Percentiles rank a stretch among this genome's conserved stretches.
phyloP scores from a whole-genome alignment of 2,113 vertebrate genomes.

The Pongo pygmaeus region DNA sequence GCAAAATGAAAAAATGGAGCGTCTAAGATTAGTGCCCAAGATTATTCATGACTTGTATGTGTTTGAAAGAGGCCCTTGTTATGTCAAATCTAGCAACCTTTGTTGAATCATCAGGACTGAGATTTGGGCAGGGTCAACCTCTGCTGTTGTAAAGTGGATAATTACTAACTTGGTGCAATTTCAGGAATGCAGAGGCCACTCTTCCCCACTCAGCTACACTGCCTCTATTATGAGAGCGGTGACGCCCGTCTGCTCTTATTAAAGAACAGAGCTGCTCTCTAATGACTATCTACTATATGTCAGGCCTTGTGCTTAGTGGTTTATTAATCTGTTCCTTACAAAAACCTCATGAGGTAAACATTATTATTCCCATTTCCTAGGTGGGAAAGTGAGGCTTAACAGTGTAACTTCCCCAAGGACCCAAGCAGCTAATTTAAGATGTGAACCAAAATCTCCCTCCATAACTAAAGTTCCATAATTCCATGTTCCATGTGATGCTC shows the following conservation, averaged over 20 bases:
- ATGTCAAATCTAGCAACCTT: conserved; percentile 47
- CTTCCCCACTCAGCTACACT: conserved; percentile 28
- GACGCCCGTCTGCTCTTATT: neutral
- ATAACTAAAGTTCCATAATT: neutral
- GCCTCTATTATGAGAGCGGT: neutral
- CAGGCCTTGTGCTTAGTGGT: neutral
- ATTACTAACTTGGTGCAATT: conserved; percentile 55
- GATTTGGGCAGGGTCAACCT: conserved; percentile 30
- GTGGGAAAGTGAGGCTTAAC: neutral
- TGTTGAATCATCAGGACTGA: conserved; percentile 59
- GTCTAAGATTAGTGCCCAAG: neutral
- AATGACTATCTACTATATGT: neutral
- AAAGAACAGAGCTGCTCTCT: neutral
- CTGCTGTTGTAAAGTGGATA: conserved; percentile 60
- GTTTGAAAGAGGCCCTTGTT: conserved; percentile 67
- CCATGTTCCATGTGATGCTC: neutral
- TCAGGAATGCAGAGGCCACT: conserved; percentile 55
- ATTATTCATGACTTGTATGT: conserved; percentile 37
- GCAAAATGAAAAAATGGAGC: conserved; percentile 6
- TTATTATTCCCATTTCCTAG: neutral
- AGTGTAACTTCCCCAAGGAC: neutral
- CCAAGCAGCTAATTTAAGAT: neutral
- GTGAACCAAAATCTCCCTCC: neutral
- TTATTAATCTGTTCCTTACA: neutral
- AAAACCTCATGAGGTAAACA: neutral